Conservation (phyloP, 2,113 vertebrate species). For the Arothron firmamentum region DNA sequence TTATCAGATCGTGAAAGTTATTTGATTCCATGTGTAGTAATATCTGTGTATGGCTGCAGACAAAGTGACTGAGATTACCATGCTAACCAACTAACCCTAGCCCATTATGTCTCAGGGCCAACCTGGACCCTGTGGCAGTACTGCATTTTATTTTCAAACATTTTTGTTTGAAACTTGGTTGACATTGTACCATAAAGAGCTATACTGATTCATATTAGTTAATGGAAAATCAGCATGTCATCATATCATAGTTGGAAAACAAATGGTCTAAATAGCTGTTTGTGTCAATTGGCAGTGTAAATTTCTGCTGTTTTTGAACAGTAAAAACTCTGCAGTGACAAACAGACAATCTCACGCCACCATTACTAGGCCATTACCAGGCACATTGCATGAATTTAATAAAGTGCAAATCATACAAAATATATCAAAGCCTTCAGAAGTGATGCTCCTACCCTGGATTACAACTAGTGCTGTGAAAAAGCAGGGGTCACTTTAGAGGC, state of each 20-base stretch:
- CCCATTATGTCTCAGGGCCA: no score
- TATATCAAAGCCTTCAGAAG: slow-evolving; percentile 36
- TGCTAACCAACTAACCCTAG: no score
- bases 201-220: no score
- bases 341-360: slow-evolving; percentile 35
- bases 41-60: no score
- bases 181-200: no score
- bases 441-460: slow-evolving; percentile 28
- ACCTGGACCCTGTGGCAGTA: no score
- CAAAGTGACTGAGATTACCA: no score
- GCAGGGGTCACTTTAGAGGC: slow-evolving; percentile 32
- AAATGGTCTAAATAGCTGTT: not conserved
- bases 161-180: no score
- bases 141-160: no score
- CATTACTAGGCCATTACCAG: slow-evolving; percentile 38
- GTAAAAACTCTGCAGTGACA: not conserved
- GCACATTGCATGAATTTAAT: slow-evolving; percentile 69
- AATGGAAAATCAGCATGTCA: no score
- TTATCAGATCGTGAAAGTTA: no score
- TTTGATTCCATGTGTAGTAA: no score
- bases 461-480: slow-evolving; percentile 46
- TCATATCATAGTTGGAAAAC: not conserved
- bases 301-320: not conserved
- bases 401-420: slow-evolving; percentile 72
- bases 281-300: not conserved